phyloP scores from a whole-genome alignment of 2,888 invertebrate species.

The Ennomos quercinarius region DNA sequence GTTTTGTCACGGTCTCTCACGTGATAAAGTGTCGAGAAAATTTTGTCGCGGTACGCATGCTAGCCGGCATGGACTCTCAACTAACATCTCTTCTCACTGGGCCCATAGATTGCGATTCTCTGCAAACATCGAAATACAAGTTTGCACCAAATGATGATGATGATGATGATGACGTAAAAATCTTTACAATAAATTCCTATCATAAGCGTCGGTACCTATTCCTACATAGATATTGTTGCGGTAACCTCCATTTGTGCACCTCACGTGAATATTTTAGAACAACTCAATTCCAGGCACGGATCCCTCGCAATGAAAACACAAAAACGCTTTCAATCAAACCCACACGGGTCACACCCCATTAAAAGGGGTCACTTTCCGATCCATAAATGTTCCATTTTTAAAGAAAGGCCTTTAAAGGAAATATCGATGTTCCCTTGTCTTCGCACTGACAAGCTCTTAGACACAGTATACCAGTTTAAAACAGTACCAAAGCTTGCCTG shows the following conservation, averaged over 20 bases:
- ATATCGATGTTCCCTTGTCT: constrained; percentile 68
- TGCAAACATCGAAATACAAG: no score
- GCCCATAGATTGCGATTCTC: no score
- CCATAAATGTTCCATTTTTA: constrained; percentile 26
- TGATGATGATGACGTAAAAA: no score
- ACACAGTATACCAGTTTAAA: not conserved
- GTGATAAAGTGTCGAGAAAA: no score
- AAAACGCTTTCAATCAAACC: constrained; percentile 29
- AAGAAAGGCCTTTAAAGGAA: constrained; percentile 44
- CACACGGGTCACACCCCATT: constrained; percentile 22
- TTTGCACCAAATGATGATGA: no score
- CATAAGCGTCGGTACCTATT: no score
- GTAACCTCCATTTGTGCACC: not conserved
- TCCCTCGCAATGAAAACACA: constrained; percentile 19
- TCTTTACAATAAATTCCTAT: no score
- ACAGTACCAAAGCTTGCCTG: constrained; percentile 3
- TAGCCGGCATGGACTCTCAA: no score
- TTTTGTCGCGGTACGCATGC: no score
- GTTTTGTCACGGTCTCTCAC: no score
- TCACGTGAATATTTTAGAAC: constrained; percentile 1
- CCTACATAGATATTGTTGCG: not conserved
- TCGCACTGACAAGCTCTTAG: constrained; percentile 71
- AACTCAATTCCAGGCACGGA: constrained; percentile 22
- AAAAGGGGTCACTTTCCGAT: constrained; percentile 25
- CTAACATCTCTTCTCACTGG: no score